Evolutionary conservation across 2,797 vertebrate genomes (phyloP).

Genomic region (Bovichtus variegatus): DNA sequence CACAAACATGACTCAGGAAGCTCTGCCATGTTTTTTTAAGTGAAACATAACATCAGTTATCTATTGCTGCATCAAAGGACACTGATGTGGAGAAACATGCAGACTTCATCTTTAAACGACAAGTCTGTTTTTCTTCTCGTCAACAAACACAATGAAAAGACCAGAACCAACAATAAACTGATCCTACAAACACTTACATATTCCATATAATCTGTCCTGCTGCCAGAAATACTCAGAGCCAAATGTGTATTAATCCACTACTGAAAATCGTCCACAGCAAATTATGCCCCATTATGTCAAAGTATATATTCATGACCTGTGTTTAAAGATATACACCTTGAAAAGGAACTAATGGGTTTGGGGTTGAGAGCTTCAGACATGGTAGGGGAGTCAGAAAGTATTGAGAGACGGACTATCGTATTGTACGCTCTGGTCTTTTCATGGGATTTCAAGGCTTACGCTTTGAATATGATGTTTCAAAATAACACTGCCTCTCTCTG

Average conservation of each 20-base stretch:
- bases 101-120: neutral
- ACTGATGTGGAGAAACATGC: neutral
- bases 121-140: neutral
- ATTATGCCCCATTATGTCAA: too few relatives aligned
- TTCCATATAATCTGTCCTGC: neutral
- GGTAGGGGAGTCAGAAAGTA: neutral
- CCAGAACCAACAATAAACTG: neutral
- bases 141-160: neutral
- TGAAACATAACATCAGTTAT: neutral
- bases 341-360: neutral
- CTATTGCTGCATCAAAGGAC: neutral
- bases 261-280: neutral
- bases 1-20: neutral
- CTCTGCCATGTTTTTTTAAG: neutral
- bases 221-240: neutral
- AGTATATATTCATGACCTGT: neutral
- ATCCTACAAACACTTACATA: neutral
- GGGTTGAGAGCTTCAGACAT: neutral
- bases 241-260: neutral
- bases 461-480: neutral
- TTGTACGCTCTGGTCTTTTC: neutral
- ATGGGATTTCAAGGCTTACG: neutral
- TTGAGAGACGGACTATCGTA: neutral
- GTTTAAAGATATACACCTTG: neutral
- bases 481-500: too few relatives aligned